Evolutionary conservation across 2,797 vertebrate species (phyloP).

Genomic region (Neopelma chrysocephalum): DNA sequence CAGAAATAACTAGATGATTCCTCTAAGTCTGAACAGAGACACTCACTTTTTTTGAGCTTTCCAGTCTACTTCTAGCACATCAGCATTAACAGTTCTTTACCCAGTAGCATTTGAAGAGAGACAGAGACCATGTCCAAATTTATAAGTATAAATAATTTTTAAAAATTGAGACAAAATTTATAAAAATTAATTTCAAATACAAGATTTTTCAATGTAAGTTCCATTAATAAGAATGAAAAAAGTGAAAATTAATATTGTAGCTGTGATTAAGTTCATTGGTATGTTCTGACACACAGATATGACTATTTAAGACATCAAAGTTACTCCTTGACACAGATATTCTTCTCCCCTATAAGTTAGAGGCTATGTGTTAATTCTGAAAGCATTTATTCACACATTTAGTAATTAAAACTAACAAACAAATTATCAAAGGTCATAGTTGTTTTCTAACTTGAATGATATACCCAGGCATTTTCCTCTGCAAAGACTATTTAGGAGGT

Average conservation of each 20-base stretch:
- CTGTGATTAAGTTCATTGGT: neutral
- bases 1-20: neutral
- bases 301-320: neutral
- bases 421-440: neutral
- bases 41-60: neutral
- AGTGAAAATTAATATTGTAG: neutral
- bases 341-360: neutral
- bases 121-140: neutral
- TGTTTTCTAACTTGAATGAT: neutral
- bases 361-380: neutral
- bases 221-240: neutral
- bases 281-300: neutral
- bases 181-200: neutral
- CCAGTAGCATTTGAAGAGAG: neutral
- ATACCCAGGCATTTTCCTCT: neutral
- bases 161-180: neutral
- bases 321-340: neutral
- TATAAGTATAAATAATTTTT: neutral
- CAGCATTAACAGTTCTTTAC: neutral
- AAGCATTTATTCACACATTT: neutral
- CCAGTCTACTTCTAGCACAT: neutral
- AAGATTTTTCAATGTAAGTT: neutral
- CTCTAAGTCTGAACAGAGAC: neutral
- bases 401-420: neutral
- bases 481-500: neutral